These are phyloP conservation scores for Carterocephalus palaemon DNA, from an alignment of 2,888 invertebrate species.

Conservation along the genomic window DNA sequence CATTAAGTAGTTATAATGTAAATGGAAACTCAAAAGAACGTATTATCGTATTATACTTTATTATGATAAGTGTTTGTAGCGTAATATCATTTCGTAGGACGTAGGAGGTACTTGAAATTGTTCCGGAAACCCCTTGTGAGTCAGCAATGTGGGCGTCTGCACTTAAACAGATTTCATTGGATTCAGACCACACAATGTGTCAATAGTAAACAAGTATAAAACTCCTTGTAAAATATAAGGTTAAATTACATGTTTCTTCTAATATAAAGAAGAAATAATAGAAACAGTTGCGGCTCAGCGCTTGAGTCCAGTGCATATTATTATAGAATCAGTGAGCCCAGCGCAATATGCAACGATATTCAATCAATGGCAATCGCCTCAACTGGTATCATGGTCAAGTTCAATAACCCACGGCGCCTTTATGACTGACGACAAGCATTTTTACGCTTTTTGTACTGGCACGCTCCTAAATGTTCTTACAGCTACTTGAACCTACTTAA, in stretches of 20 bases:
- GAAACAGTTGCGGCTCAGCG: conserved; percentile 11
- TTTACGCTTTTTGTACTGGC: conserved; percentile 5
- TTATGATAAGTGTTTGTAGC: too few relatives aligned
- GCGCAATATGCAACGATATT: conserved; percentile 53
- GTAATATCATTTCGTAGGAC: too few relatives aligned
- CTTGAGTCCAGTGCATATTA: conserved; percentile 29
- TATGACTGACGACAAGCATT: conserved; percentile 13
- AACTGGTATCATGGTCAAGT: conserved; percentile 55
- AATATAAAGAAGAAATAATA: conserved; percentile 14
- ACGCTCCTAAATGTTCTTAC: background rate
- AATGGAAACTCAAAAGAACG: too few relatives aligned
- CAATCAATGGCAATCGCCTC: conserved; percentile 59
- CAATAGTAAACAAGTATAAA: too few relatives aligned
- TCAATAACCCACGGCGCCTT: conserved; percentile 47
- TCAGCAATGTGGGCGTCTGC: too few relatives aligned
- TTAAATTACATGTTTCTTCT: conserved; percentile 4
- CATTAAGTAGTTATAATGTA: too few relatives aligned
- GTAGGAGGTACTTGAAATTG: too few relatives aligned
- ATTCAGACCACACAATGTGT: too few relatives aligned
- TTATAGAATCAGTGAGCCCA: conserved; percentile 38
- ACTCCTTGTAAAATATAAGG: too few relatives aligned
- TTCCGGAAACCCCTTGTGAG: too few relatives aligned
- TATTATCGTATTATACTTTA: too few relatives aligned
- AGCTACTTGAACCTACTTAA: background rate
- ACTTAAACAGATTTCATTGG: too few relatives aligned